Base-by-base conservation (phyloP, 2,113 vertebrate genomes). In the Colinus virginianus region DNA sequence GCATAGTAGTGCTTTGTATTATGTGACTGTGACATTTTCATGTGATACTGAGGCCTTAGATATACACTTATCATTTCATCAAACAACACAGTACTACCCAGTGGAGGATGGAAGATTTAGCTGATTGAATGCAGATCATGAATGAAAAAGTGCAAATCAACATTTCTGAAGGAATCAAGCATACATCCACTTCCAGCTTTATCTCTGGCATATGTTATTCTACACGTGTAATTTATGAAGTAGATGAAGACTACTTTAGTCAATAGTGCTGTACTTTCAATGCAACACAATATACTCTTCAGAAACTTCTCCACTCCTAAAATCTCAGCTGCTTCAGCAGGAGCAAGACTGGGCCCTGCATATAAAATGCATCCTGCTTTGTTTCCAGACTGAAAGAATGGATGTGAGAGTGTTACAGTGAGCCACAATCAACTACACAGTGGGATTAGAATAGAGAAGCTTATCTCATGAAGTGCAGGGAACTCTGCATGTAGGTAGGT, bases 101-200 rank as follows among this genome's bases (percentile, higher is more conserved):
- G 36, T 21, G 49, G 26, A 71, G 11, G 45, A 61, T 30, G 2
- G 1, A 43, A n/a, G 15, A 74, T n/a, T 25, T 43, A 22, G 13
- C n/a, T 46, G 23, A 58, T 9, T 23, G 42, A 58, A 22, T 32
- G 53, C 40, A 32, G 15, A 64, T 18, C 21, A 4, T 7, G 42
- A 49, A 56, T 18, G 15, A 49, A 66, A 87, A 84, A 7, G 45
- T 21, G 61, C 36, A 83, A 43, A 26, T 13, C 13, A 64, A 23
- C 0, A 0, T 20, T 30, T 13, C 43, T 61, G 62, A 69, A 75
- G 48, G 6, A 36, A 67, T 56, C 32, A 2, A 1, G 38, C 1
- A 1, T 28, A 12, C 18, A 43, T 53, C 15, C 30, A 21, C 38
- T 34, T 13, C 28, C 43, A 20, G 12, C 20, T 76, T 40, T 14